phyloP scores from a whole-genome alignment of 2,888 invertebrate genomes.

The Mantis religiosa region DNA sequence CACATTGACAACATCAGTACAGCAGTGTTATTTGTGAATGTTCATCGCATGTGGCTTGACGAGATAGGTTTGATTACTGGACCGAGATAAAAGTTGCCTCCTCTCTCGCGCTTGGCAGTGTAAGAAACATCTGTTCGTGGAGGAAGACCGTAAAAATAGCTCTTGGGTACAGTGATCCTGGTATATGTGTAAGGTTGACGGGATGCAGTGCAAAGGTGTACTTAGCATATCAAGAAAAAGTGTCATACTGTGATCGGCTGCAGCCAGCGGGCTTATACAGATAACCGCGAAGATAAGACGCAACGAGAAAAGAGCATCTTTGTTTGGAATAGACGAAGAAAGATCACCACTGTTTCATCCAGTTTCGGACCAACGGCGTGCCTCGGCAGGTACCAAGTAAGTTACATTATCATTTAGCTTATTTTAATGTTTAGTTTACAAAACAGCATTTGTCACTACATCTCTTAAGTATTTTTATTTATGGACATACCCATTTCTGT shows the following conservation, averaged over 20 bases:
- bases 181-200: neutral
- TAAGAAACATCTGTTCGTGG: neutral
- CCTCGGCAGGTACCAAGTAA: neutral
- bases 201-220: neutral
- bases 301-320: conserved; percentile 5
- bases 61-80: neutral
- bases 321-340: neutral
- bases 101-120: neutral
- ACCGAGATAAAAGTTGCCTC: neutral
- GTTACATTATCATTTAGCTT: neutral
- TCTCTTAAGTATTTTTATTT: no score
- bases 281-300: conserved; percentile 3
- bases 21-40: neutral
- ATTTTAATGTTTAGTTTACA: no score
- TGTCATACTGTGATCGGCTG: neutral
- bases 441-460: no score
- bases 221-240: neutral
- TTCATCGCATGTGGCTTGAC: neutral
- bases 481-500: no score
- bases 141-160: neutral
- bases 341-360: neutral
- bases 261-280: neutral
- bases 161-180: neutral
- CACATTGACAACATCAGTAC: neutral
- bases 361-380: neutral